Percentiles rank a stretch among this genome's conserved stretches.
phyloP scores from a whole-genome alignment of 1,140 invertebrate species.

The Drosophila jambulina region DNA sequence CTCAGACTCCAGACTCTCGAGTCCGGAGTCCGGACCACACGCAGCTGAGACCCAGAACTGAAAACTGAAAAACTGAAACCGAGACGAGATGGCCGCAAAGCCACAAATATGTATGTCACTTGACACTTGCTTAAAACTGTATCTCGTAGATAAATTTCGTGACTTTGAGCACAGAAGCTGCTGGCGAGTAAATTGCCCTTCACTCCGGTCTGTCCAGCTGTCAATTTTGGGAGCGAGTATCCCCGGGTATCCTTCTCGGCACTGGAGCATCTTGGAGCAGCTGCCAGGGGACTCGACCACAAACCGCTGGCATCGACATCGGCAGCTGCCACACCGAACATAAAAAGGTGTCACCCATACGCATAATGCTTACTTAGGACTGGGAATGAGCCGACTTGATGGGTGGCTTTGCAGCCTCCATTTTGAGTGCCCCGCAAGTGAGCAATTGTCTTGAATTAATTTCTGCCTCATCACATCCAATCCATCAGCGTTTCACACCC shows the following conservation, averaged over 20 bases:
- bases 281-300: conserved; percentile 44
- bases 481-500: conserved; percentile 58
- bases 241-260: conserved; percentile 13
- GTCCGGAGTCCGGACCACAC: conserved; percentile 52
- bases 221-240: conserved; percentile 51
- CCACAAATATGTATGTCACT: conserved; percentile 80
- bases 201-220: conserved; percentile 68
- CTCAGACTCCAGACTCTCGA: background rate
- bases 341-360: conserved; percentile 39
- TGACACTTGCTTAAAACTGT: conserved; percentile 72
- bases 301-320: conserved; percentile 56
- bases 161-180: conserved; percentile 48
- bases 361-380: conserved; percentile 13
- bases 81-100: conserved; percentile 60
- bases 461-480: conserved; percentile 62
- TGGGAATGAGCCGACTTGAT: conserved; percentile 17
- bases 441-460: conserved; percentile 84
- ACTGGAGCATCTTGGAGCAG: conserved; percentile 19
- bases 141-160: conserved; percentile 58
- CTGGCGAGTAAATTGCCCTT: conserved; percentile 70
- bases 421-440: conserved; percentile 63
- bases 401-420: conserved; percentile 38
- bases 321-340: conserved; percentile 19
- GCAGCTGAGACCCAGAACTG: conserved; percentile 49
- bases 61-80: conserved; percentile 23